Base-by-base conservation (phyloP, 2,888 invertebrate genomes). In the Pyralis farinalis region DNA sequence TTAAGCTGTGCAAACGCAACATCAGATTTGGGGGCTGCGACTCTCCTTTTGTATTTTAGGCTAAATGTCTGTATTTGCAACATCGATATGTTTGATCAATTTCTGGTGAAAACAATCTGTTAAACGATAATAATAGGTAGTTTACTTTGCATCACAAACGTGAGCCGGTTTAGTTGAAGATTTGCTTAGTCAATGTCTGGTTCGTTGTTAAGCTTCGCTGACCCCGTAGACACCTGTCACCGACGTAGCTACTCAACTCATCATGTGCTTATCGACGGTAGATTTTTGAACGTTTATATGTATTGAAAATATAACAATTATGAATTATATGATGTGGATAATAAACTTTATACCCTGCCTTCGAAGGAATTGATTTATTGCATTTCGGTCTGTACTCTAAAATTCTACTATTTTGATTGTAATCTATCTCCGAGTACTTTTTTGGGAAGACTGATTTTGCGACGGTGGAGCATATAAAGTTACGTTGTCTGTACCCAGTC, bases 371-470 rank as follows among this genome's bases (percentile, higher is more conserved):
- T 71, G 71, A 73, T 66, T 67, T 60, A 53, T 61, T 63, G 57
- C 62, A 70, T 65, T 70, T 73, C 50, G 63, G 63, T 65, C 54
- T 58, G 62, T 51, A 50, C 49, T 34, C 41, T 54, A 47, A 42
- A 42, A 52, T 55, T 37, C 22, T 46, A 42, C 42, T 44, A 46
- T 39, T 47, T 57, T 52, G 53, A 42, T 45, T 25, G 51, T 47
- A 50, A 49, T 51, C 43, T 49, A 40, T 44, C 49, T 49, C 55
- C 51, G 53, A 54, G 43, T 56, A 60, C 51, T 47, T 57, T 16
- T 63, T 55, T 62, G 61, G 66, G 56, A 71, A 73, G 72, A 73
- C 73, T 74, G 74, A 71, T 63, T 64, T 54, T 60, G 53, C 46
- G 42, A 52, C 57, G 52, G 45, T 49, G 47, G 46, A 51, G 12